These are phyloP conservation scores for Chrosomus eos DNA, from an alignment of 2,797 vertebrate genomes.

Conservation along the genomic window DNA sequence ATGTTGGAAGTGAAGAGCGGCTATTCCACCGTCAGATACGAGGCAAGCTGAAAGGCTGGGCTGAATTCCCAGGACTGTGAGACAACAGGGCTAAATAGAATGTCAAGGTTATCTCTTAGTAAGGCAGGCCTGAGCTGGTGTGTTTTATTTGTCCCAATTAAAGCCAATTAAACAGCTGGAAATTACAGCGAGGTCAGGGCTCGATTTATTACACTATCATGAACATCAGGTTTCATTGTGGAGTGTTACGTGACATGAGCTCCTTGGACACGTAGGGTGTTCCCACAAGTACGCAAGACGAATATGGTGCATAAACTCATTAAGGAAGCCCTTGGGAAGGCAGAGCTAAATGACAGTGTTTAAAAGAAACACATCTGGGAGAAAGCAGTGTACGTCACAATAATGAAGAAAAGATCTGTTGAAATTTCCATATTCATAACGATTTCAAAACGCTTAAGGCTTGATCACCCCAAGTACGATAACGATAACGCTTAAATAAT, in stretches of 20 bases:
- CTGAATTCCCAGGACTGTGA: slow-evolving; percentile 22
- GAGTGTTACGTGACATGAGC: slow-evolving; percentile 23
- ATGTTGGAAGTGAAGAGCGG: neutral
- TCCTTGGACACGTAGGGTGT: neutral
- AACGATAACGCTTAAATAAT: neutral
- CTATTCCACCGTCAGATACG: slow-evolving; percentile 15
- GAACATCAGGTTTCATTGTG: slow-evolving; percentile 23
- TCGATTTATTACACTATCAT: slow-evolving; percentile 26
- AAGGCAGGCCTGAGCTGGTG: slow-evolving; percentile 14
- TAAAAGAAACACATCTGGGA: slow-evolving; percentile 11
- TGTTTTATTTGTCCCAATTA: slow-evolving; percentile 53
- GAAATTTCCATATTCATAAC: neutral
- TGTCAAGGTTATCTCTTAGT: slow-evolving; percentile 38
- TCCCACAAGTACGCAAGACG: neutral
- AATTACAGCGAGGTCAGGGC: slow-evolving; percentile 37
- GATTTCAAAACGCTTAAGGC: neutral
- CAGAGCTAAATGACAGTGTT: neutral
- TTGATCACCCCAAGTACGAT: neutral
- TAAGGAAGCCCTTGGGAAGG: slow-evolving; percentile 8
- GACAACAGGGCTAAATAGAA: slow-evolving; percentile 35
- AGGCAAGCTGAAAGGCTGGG: slow-evolving; percentile 21
- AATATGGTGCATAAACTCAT: slow-evolving; percentile 16
- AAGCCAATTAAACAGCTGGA: slow-evolving; percentile 50
- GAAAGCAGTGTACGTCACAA: neutral
- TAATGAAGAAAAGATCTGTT: neutral